A percentile compares a stretch with the other conserved stretches of the same genome.
These are phyloP conservation scores for Eupeodes luniger DNA, from an alignment of 2,888 invertebrate genomes.

Conservation along the genomic window DNA sequence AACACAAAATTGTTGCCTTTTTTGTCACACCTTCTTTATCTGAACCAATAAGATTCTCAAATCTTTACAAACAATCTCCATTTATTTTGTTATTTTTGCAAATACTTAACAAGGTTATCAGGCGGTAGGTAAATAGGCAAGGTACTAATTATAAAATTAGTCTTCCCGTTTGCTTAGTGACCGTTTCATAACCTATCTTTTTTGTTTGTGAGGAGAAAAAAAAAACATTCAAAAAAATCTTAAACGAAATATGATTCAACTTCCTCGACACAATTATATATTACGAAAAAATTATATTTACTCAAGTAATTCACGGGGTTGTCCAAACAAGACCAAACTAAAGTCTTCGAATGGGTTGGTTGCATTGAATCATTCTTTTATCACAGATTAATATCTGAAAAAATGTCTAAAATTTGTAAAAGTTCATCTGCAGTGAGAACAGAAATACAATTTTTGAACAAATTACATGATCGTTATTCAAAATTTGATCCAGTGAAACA, in stretches of 20 bases:
- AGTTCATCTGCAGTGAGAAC: too few species aligned
- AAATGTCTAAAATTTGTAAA: too few species aligned
- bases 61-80: background rate
- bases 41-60: constrained; percentile 1
- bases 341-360: background rate
- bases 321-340: constrained; percentile 15
- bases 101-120: constrained; percentile 48
- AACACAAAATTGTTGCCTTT: background rate
- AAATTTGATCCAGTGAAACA: too few species aligned
- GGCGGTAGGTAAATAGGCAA: background rate
- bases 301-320: constrained; percentile 33
- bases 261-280: constrained; percentile 33
- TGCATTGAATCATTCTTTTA: background rate
- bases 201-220: background rate
- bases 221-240: background rate
- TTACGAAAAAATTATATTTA: constrained; percentile 31
- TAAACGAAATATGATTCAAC: constrained; percentile 44
- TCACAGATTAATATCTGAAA: too few species aligned
- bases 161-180: constrained; percentile 52
- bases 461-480: too few species aligned
- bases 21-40: constrained; percentile 7
- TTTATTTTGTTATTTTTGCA: constrained; percentile 14
- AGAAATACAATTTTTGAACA: too few species aligned
- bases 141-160: constrained; percentile 30
- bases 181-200: constrained; percentile 21